Evolutionary conservation across 1,140 invertebrate genomes (phyloP).

Genomic region (Gryllus bimaculatus): DNA sequence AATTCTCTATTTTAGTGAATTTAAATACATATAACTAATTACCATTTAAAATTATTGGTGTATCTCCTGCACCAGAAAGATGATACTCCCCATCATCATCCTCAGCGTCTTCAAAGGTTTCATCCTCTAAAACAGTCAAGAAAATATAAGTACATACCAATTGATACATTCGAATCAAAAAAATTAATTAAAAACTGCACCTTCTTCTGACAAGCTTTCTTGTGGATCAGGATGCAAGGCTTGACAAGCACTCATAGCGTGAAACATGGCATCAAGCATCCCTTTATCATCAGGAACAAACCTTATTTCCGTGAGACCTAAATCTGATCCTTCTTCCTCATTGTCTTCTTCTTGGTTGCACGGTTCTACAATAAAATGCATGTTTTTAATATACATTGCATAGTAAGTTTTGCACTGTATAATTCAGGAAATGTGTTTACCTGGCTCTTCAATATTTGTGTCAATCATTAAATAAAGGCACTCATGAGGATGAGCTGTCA

Average conservation of each 20-base stretch:
- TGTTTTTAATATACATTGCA: neutral
- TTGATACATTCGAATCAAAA: neutral
- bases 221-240: constrained; percentile 54
- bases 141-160: neutral
- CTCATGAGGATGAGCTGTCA: constrained; percentile 48
- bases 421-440: constrained; percentile 29
- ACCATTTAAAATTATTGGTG: constrained; percentile 32
- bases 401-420: neutral
- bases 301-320: constrained; percentile 51
- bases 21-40: constrained; percentile 12
- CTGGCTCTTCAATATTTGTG: constrained; percentile 43
- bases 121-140: constrained; percentile 8
- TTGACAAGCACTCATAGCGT: constrained; percentile 60
- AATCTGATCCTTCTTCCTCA: constrained; percentile 34
- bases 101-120: constrained; percentile 36
- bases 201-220: constrained; percentile 40
- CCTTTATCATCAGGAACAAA: constrained; percentile 55
- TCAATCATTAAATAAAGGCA: constrained; percentile 65
- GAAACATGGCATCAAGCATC: constrained; percentile 51
- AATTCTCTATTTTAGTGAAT: constrained; percentile 12
- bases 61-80: constrained; percentile 30
- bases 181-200: neutral
- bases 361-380: constrained; percentile 26
- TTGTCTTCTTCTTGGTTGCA: neutral
- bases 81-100: constrained; percentile 39